A percentile compares a stretch with the other conserved stretches of the same genome.
Conservation (phyloP, 2,797 vertebrate genomes). For the Oreonectes daqikongensis region DNA sequence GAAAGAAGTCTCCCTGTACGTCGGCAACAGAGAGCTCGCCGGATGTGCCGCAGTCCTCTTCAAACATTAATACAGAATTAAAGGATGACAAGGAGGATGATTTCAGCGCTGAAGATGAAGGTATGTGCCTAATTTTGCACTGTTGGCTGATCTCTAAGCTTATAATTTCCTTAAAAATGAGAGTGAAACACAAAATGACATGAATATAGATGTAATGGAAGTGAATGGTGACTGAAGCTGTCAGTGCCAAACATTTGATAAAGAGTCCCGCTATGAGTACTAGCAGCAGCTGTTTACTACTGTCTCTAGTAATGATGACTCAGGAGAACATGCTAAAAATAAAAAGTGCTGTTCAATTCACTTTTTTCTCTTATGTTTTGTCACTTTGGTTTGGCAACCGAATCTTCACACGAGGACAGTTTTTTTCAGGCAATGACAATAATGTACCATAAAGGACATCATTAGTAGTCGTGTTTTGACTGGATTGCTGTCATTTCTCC, state of each 20-base stretch:
- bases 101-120: slow-evolving; percentile 73
- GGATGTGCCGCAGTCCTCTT: slow-evolving; percentile 72
- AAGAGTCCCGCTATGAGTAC: too few relatives aligned
- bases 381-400: too few relatives aligned
- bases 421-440: too few relatives aligned
- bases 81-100: slow-evolving; percentile 66
- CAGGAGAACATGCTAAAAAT: slow-evolving; percentile 17
- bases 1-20: slow-evolving; percentile 61
- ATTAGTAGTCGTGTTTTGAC: too few relatives aligned
- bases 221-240: too few relatives aligned
- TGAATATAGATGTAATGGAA: too few relatives aligned
- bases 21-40: slow-evolving; percentile 71
- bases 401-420: neutral
- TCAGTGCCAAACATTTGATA: too few relatives aligned
- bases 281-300: neutral
- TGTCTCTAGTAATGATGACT: neutral
- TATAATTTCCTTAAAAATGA: neutral
- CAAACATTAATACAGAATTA: slow-evolving; percentile 72
- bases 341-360: slow-evolving; percentile 3
- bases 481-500: too few relatives aligned
- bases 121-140: slow-evolving; percentile 33
- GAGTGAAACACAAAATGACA: neutral
- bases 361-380: neutral
- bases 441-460: too few relatives aligned
- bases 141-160: neutral